A percentile compares a stretch with the other conserved stretches of the same genome.
Conservation (phyloP, 1,140 invertebrate genomes). For the Drosophila sechellia region DNA sequence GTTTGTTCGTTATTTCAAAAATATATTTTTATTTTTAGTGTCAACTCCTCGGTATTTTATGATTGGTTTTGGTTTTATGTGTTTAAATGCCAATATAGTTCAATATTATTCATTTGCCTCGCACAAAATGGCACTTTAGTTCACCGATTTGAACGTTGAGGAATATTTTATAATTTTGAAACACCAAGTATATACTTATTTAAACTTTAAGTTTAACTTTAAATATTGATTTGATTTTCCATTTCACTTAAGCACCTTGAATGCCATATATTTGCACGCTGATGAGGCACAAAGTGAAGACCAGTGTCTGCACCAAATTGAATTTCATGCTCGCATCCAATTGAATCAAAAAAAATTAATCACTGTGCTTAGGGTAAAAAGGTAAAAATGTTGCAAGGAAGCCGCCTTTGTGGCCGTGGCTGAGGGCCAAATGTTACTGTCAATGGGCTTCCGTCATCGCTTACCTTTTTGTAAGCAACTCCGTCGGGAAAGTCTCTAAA, state of each 20-base stretch:
- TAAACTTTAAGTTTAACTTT: background rate
- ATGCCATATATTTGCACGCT: conserved; percentile 67
- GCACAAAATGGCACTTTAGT: no score
- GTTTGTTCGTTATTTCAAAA: no score
- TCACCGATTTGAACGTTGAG: background rate
- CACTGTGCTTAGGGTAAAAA: background rate
- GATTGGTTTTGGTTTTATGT: no score
- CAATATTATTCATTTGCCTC: no score
- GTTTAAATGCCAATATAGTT: no score
- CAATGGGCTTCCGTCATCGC: conserved; percentile 45
- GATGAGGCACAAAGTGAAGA: conserved; percentile 52
- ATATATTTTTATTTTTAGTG: no score
- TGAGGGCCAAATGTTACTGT: conserved; percentile 57
- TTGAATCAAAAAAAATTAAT: background rate
- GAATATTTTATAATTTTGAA: background rate
- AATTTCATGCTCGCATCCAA: conserved; percentile 44
- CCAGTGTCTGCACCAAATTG: conserved; percentile 43
- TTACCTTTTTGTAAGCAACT: conserved; percentile 70
- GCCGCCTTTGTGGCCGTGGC: conserved; percentile 23
- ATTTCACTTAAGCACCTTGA: conserved; percentile 52
- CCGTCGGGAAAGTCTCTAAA: conserved; percentile 13
- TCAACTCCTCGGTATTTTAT: no score
- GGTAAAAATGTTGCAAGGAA: conserved; percentile 2
- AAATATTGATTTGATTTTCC: background rate
- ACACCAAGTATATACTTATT: background rate